Percentiles rank a stretch among this genome's conserved stretches.
Evolutionary conservation across 1,140 invertebrate species (phyloP).

Genomic region (Euglossa dilemma): DNA sequence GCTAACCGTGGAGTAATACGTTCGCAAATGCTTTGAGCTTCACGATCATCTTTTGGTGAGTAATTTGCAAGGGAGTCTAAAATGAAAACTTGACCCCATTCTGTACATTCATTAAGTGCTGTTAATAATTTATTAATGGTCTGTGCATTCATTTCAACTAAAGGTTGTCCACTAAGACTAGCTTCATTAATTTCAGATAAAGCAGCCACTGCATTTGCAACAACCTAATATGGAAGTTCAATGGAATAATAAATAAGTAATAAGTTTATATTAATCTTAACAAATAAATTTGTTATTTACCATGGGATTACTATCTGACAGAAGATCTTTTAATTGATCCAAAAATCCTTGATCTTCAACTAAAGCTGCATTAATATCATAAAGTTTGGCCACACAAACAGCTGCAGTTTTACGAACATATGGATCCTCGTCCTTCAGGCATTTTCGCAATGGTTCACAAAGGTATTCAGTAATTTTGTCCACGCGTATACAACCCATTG

Average conservation of each 20-base stretch:
- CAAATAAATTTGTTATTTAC: constrained; percentile 81
- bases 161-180: constrained; percentile 93
- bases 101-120: constrained; percentile 99
- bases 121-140: constrained; percentile 99
- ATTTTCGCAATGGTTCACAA: constrained; percentile 99
- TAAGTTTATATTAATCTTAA: constrained; percentile 6
- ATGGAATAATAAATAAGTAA: constrained; percentile 2
- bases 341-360: constrained; percentile 99
- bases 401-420: constrained; percentile 99
- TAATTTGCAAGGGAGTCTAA: constrained; percentile 99
- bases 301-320: constrained; percentile 99
- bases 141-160: constrained; percentile 98
- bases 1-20: constrained; percentile 98
- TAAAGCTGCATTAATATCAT: constrained; percentile 98
- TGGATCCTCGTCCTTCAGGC: constrained; percentile 99
- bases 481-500: constrained; percentile 99
- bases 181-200: constrained; percentile 99
- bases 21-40: constrained; percentile 99
- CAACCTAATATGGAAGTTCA: constrained; percentile 85
- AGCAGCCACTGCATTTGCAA: constrained; percentile 99
- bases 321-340: constrained; percentile 97
- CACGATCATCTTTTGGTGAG: constrained; percentile 97
- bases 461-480: constrained; percentile 99
- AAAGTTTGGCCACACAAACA: constrained; percentile 99
- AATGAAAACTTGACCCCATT: constrained; percentile 99